phyloP scores from a whole-genome alignment of 2,888 invertebrate genomes.

The Litoditis marina region DNA sequence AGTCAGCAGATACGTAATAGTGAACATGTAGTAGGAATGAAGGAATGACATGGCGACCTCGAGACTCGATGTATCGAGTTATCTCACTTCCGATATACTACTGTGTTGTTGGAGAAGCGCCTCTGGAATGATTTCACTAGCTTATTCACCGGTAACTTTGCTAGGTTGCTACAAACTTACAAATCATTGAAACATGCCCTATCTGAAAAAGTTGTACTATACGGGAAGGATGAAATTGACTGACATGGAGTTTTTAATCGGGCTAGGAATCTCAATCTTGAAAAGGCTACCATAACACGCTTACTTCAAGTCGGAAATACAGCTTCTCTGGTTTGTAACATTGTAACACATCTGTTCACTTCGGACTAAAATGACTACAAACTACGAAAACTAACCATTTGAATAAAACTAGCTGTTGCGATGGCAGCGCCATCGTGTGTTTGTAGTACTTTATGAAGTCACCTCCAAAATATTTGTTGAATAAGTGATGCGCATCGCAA shows the following conservation, averaged over 20 bases:
- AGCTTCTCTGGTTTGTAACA: neutral
- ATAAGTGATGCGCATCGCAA: conserved; percentile 24
- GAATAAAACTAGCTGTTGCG: too few relatives aligned
- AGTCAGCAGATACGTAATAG: neutral
- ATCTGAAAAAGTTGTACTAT: neutral
- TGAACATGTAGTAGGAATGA: neutral
- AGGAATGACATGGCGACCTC: neutral
- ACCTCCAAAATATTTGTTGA: conserved; percentile 5
- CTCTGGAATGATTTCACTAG: too few relatives aligned
- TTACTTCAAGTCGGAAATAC: too few relatives aligned
- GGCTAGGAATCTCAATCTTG: neutral
- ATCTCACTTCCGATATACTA: too few relatives aligned
- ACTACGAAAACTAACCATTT: too few relatives aligned
- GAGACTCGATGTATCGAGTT: too few relatives aligned
- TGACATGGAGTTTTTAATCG: neutral
- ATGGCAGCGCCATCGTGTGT: neutral
- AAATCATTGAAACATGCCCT: too few relatives aligned
- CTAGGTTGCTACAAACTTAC: too few relatives aligned
- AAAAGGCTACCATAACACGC: too few relatives aligned
- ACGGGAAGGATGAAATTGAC: neutral
- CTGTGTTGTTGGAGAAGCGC: too few relatives aligned
- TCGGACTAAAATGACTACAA: too few relatives aligned
- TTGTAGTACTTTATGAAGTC: neutral
- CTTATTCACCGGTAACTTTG: too few relatives aligned
- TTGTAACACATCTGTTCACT: neutral